phyloP scores from a whole-genome alignment of 2,888 invertebrate species.

The Aquatica leii region DNA sequence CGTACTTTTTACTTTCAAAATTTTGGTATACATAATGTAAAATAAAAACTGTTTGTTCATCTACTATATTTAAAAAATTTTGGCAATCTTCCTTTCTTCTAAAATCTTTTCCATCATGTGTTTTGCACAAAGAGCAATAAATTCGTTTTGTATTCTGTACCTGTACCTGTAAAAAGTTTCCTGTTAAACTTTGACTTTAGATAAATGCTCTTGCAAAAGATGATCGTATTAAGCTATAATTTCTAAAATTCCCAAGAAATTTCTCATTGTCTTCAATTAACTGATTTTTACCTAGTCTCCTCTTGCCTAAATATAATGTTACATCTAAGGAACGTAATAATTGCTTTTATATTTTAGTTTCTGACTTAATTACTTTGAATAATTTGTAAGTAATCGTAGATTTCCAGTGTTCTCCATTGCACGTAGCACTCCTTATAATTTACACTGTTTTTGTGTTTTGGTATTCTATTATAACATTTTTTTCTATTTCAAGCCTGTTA shows the following conservation, averaged over 20 bases:
- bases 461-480: neutral
- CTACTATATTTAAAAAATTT: neutral
- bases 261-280: too few species aligned
- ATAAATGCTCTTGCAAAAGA: too few species aligned
- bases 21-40: neutral
- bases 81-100: neutral
- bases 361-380: neutral
- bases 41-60: constrained; percentile 4
- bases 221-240: too few species aligned
- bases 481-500: neutral
- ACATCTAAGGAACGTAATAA: neutral
- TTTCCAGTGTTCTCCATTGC: too few species aligned
- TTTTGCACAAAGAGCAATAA: too few species aligned
- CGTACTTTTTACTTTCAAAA: neutral
- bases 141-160: too few species aligned
- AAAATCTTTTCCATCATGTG: neutral
- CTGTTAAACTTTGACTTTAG: too few species aligned
- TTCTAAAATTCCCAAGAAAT: too few species aligned
- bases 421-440: neutral
- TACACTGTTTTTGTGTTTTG: neutral
- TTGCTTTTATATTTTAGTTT: neutral
- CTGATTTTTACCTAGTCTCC: too few species aligned
- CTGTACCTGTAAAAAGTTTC: too few species aligned
- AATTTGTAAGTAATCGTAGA: neutral
- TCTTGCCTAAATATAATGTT: neutral